These are phyloP conservation scores for Ascaphus truei DNA, from an alignment of 2,113 vertebrate species.

Conservation along the genomic window DNA sequence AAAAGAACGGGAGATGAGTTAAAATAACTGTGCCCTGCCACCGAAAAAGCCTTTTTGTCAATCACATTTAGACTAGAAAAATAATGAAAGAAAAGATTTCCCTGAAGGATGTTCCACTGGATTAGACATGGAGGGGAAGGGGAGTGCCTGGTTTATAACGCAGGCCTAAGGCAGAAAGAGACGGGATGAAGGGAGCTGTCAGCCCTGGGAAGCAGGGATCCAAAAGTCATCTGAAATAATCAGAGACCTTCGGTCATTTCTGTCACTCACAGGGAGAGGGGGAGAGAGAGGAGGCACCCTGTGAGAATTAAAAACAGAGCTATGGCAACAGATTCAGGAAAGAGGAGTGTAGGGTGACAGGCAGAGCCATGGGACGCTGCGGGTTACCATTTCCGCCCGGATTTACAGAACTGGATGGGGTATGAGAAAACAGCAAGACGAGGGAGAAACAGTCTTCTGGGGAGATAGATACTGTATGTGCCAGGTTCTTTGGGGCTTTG, in stretches of 20 bases:
- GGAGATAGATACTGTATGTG: no score
- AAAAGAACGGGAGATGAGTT: constrained; percentile 7
- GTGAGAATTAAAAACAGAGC: neutral
- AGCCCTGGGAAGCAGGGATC: neutral
- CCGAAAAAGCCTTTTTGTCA: constrained; percentile 33
- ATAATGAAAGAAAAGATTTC: constrained; percentile 37
- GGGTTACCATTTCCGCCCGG: no score
- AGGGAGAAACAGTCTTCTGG: no score
- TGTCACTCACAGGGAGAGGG: constrained; percentile 6
- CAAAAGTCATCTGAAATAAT: constrained; percentile 17
- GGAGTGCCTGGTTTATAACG: neutral
- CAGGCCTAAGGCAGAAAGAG: neutral
- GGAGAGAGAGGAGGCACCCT: neutral
- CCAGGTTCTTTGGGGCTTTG: no score
- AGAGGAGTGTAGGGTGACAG: neutral
- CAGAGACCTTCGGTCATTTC: constrained; percentile 16
- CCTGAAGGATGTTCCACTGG: constrained; percentile 34
- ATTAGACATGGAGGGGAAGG: constrained; percentile 24
- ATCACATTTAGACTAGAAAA: constrained; percentile 35
- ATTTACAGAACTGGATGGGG: no score
- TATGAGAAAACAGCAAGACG: no score
- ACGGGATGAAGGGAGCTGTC: constrained; percentile 16
- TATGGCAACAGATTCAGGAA: neutral
- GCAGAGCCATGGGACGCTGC: neutral
- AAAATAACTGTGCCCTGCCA: constrained; percentile 30